Conservation (phyloP, 2,888 invertebrate genomes). For the Drosophila putrida region DNA sequence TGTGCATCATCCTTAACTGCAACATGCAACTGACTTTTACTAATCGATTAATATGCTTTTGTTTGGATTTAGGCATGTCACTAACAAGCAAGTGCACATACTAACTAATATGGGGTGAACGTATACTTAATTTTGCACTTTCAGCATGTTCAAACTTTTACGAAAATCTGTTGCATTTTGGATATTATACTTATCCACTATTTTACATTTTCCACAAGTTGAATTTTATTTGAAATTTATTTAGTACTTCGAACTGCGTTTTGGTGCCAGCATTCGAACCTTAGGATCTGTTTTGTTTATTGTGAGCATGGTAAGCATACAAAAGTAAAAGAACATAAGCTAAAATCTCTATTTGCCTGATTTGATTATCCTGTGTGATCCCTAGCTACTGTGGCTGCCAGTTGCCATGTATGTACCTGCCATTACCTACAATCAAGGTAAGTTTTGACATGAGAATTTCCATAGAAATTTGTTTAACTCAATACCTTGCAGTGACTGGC, state of each 20-base stretch:
- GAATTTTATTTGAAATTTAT: constrained; percentile 71
- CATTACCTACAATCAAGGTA: constrained; percentile 92
- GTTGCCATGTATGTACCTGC: constrained; percentile 90
- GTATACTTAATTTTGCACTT: background rate
- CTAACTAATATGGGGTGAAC: constrained; percentile 1
- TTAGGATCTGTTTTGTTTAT: constrained; percentile 90
- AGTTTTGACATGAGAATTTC: constrained; percentile 22
- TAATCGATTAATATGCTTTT: background rate
- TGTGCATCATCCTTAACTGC: constrained; percentile 27
- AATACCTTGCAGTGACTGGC: constrained; percentile 86
- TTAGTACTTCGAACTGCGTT: constrained; percentile 90
- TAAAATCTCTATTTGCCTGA: background rate
- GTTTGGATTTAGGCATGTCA: constrained; percentile 5
- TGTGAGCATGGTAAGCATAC: constrained; percentile 88
- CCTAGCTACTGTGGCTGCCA: constrained; percentile 82
- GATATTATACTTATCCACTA: background rate
- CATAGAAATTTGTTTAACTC: background rate
- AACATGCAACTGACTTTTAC: background rate
- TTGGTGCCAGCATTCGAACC: constrained; percentile 89
- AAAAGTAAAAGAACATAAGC: background rate
- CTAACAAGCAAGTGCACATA: constrained; percentile 10
- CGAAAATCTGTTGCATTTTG: background rate
- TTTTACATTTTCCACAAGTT: background rate
- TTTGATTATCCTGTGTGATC: background rate
- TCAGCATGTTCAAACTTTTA: background rate